Base-by-base conservation (phyloP, 2,888 invertebrate genomes). In the Protonemura montana region DNA sequence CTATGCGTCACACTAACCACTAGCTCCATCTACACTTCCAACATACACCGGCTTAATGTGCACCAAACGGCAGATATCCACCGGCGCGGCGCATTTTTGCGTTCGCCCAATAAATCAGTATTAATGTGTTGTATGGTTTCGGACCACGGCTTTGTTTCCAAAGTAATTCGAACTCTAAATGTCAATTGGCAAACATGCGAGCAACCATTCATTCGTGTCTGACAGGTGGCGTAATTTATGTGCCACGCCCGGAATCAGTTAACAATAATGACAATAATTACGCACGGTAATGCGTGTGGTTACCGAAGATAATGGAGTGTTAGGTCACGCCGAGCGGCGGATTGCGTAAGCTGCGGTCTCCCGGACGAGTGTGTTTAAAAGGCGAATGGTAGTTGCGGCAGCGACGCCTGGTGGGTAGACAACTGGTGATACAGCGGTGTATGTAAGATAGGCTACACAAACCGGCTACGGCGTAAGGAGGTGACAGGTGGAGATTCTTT, bases 101-200 rank as follows among this genome's bases (percentile, higher is more conserved):
- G 35, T 59, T 59, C 21, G 16, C 2, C 59, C 16, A 10, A 59
- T 59, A 21, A 59, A 59, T 59, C 21, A 59, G 59, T 10, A 21
- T 59, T 3, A 13, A 3, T 59, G 59, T 13, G 21, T 21, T 21
- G 13, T 5, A 5, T 13, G 59, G 13, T 16, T 59, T 59, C 21
- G 59, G 21, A 59, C 59, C 13, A 2, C 5, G 21, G 59, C 59
- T 59, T 59, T 59, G 59, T 59, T 59, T 59, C 59, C 59, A 59
- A 59, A 59, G 59, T 59, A 59, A 59, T 59, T 13, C 59, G 59
- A 59, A 59, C 59, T 59, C 59, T 59, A 59, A 59, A 59, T 59
- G 59, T 59, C 59, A 59, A 59, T 59, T 59, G 59, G 13, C 59
- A 21, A 3, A 59, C 59, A 59, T 13, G 13, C 59, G 21, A 3